Evolutionary conservation across 2,888 invertebrate species (phyloP), one percentile per base, ranked within the genome.

Genomic region (Drosophila stalkeri): DNA sequence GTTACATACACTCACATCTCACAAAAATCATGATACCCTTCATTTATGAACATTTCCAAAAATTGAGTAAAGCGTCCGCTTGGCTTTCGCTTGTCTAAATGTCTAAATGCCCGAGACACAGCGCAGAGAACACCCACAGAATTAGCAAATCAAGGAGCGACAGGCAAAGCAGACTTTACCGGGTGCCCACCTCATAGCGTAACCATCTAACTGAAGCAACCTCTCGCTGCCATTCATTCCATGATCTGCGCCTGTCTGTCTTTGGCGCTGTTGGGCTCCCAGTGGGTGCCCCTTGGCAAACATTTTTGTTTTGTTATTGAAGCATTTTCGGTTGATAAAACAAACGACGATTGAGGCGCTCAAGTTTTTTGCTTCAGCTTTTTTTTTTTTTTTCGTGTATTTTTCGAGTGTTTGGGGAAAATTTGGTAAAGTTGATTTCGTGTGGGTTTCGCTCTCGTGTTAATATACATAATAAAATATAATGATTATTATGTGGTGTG

Each of bases 401-500:
- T 39, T 59, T 33, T 14, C 31, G 43, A 7, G 35, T n/a, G 35
- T 33, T 33, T 1, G 51, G 47, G 46, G 27, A 55, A 62, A 52
- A 11, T 49, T 67, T 51, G 65, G 57, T 55, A 44, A 69, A 72
- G 65, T 65, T 69, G 65, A 68, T 61, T 64, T 61, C 47, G 49
- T 63, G 61, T 64, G 64, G 56, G 64, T 23, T 61, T 63, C 54
- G 64, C 41, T 65, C 54, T 66, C 61, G 68, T 77, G 75, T 75
- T 69, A 70, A 72, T 75, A 77, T 43, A 71, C 70, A 71, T 77
- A 85, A 84, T 85, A 82, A 85, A 86, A 81, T 84, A 79, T 82
- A 84, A 85, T 86, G 84, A 81, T 84, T 77, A 85, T 86, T 65
- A 72, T 85, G 83, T 65, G 86, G 69, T 66, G 55, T 65, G 60